phyloP scores from a whole-genome alignment of 2,797 vertebrate genomes.

The Toxotes lorentzi region DNA sequence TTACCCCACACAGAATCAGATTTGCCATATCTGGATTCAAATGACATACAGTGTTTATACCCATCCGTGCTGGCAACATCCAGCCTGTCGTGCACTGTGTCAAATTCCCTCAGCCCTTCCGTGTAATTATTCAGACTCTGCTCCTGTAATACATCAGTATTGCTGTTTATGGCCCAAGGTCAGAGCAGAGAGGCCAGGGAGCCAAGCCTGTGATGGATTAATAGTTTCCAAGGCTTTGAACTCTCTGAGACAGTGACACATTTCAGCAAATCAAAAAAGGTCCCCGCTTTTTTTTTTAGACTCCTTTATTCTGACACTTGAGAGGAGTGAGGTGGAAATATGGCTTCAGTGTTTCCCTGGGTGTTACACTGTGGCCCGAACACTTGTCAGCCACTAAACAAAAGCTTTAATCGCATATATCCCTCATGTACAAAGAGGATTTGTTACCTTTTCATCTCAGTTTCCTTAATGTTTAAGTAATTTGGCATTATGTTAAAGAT shows the following conservation, averaged over 20 bases:
- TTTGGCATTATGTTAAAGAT: too few relatives aligned
- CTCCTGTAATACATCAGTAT: constrained; percentile 74
- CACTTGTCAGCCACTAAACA: background rate
- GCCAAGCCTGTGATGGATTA: constrained; percentile 66
- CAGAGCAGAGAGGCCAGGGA: constrained; percentile 59
- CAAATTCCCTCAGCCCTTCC: constrained; percentile 53
- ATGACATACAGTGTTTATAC: constrained; percentile 52
- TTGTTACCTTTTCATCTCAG: background rate
- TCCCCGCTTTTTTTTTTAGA: background rate
- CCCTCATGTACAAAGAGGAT: background rate
- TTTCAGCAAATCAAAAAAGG: constrained; percentile 55
- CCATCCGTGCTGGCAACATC: constrained; percentile 41
- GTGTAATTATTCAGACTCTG: constrained; percentile 72
- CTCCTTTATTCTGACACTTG: constrained; percentile 32
- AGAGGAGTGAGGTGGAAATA: background rate
- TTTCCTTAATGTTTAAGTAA: background rate
- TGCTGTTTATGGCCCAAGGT: constrained; percentile 76
- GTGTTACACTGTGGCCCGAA: constrained; percentile 4
- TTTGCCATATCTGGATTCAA: constrained; percentile 40
- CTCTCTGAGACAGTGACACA: constrained; percentile 56
- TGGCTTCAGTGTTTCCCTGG: constrained; percentile 4
- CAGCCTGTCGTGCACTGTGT: constrained; percentile 41
- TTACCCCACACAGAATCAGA: constrained; percentile 32
- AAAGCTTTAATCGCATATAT: background rate
- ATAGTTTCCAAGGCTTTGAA: constrained; percentile 66